phyloP scores from a whole-genome alignment of 2,888 invertebrate species.

The Caenorhabditis imperialis region DNA sequence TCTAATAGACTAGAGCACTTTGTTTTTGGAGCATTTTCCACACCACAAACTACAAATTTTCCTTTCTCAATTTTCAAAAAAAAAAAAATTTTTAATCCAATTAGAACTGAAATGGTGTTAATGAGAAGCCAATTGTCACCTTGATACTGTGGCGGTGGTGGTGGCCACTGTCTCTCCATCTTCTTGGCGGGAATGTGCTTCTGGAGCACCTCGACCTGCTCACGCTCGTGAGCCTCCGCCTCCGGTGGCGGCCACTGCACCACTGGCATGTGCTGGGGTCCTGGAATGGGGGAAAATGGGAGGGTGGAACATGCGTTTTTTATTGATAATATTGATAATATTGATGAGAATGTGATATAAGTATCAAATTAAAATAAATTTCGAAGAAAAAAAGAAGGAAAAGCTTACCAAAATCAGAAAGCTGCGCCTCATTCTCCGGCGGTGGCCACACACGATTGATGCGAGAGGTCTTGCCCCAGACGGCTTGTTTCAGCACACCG shows the following conservation, averaged over 20 bases:
- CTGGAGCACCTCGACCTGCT: constrained; percentile 69
- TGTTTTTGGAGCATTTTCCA: too few relatives aligned
- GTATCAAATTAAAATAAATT: too few relatives aligned
- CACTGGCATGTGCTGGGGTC: constrained; percentile 65
- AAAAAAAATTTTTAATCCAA: neutral
- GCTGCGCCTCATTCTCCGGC: constrained; percentile 55
- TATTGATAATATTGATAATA: too few relatives aligned
- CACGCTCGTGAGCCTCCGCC: constrained; percentile 68
- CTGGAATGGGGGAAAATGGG: constrained; percentile 16
- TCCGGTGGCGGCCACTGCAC: constrained; percentile 77
- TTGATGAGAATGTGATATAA: too few relatives aligned
- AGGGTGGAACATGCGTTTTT: constrained; percentile 6
- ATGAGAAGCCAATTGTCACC: constrained; percentile 26
- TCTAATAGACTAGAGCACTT: too few relatives aligned
- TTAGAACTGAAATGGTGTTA: neutral
- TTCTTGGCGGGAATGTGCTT: constrained; percentile 71
- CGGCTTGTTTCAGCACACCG: constrained; percentile 49
- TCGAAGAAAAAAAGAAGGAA: neutral
- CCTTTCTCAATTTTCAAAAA: neutral
- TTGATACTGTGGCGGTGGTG: constrained; percentile 69
- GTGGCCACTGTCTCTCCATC: constrained; percentile 70
- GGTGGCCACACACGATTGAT: constrained; percentile 74
- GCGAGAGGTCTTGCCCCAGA: constrained; percentile 55
- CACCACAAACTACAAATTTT: too few relatives aligned
- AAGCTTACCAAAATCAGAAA: constrained; percentile 29